Conservation (phyloP, 2,888 invertebrate species). For the Flexamia atlantica region DNA sequence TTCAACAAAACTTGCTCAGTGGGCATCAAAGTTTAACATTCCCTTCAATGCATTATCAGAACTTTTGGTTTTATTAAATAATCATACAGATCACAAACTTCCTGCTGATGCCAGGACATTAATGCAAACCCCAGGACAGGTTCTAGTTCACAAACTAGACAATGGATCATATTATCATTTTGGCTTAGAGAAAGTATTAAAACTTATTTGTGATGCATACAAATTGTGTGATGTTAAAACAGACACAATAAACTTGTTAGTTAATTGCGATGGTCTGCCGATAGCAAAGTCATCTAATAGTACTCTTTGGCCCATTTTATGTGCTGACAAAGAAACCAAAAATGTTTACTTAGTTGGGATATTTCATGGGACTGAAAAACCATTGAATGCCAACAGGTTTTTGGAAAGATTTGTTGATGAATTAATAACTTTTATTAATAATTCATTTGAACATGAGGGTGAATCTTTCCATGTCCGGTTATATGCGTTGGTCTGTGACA, state of each 20-base stretch:
- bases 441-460: constrained; percentile 31
- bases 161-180: constrained; percentile 52
- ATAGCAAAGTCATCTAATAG: constrained; percentile 39
- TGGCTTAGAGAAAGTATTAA: constrained; percentile 52
- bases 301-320: constrained; percentile 60
- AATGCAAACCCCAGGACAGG: constrained; percentile 49
- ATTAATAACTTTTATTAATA: neutral
- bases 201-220: constrained; percentile 9
- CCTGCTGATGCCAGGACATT: constrained; percentile 56
- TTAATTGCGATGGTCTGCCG: constrained; percentile 55
- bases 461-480: constrained; percentile 13
- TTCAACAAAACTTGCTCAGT: constrained; percentile 40
- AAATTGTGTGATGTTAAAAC: constrained; percentile 1
- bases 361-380: constrained; percentile 61
- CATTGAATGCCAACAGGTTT: constrained; percentile 43
- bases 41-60: constrained; percentile 8
- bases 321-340: constrained; percentile 2
- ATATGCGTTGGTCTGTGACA: constrained; percentile 52
- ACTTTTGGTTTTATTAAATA: constrained; percentile 30
- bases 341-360: constrained; percentile 55
- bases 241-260: neutral
- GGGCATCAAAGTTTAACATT: constrained; percentile 29
- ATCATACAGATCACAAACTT: constrained; percentile 22
- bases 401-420: constrained; percentile 56
- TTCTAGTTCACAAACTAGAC: neutral